Conservation (phyloP, 2,888 invertebrate species). For the Agriopis aurantiaria region DNA sequence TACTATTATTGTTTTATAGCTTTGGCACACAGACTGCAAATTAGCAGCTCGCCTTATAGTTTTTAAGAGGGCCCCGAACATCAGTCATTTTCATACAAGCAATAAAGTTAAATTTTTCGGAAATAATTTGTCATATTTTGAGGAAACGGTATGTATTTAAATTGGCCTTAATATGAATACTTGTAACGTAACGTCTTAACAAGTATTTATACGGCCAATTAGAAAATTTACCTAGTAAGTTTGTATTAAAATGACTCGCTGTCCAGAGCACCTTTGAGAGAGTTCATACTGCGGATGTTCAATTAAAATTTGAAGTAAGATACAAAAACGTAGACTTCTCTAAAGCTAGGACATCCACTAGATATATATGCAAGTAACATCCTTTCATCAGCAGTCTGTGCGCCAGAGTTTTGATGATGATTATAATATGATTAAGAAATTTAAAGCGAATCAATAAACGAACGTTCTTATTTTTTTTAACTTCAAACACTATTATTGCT, state of each 20-base stretch:
- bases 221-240: no score
- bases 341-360: no score
- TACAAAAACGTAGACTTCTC: background rate
- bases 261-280: no score
- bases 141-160: no score
- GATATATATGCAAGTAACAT: background rate
- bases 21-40: constrained; percentile 39
- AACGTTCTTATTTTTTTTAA: background rate
- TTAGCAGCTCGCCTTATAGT: constrained; percentile 13
- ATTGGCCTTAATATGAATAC: no score
- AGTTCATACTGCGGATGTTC: background rate
- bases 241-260: no score
- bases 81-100: no score
- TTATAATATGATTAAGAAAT: background rate
- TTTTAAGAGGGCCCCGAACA: background rate
- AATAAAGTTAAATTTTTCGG: no score
- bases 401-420: constrained; percentile 25
- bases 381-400: constrained; percentile 30
- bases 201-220: no score
- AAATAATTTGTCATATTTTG: no score
- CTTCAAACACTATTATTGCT: background rate
- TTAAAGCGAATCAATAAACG: constrained; percentile 38
- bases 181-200: no score
- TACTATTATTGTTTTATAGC: constrained; percentile 40
- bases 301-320: background rate